Percentiles rank a stretch among this genome's conserved stretches.
Conservation (phyloP, 2,888 invertebrate species). For the Lasioglossum vierecki region DNA sequence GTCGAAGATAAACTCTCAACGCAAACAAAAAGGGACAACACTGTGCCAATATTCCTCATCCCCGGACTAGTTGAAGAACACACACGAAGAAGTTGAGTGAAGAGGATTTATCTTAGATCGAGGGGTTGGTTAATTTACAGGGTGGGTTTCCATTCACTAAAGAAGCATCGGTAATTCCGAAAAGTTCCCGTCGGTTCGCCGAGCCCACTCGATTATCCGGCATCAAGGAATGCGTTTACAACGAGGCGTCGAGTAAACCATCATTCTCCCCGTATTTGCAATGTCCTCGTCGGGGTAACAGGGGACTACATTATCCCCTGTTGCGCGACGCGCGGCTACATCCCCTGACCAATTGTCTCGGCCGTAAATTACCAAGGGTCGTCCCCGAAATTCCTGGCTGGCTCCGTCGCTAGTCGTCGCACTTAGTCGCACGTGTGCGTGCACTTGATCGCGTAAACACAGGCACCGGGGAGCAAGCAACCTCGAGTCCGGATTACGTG, state of each 20-base stretch:
- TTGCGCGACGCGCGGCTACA: conserved; percentile 51
- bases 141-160: background rate
- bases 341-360: conserved; percentile 67
- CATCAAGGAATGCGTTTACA: conserved; percentile 25
- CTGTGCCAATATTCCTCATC: background rate
- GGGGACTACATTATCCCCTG: conserved; percentile 62
- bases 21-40: background rate
- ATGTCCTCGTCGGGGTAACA: conserved; percentile 51
- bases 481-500: conserved; percentile 42
- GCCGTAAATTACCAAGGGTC: conserved; percentile 66
- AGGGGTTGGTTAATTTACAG: background rate
- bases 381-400: conserved; percentile 63
- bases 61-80: background rate
- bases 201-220: conserved; percentile 4
- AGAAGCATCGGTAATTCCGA: conserved; percentile 4
- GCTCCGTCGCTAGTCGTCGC: conserved; percentile 57
- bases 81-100: background rate
- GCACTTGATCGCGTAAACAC: conserved; percentile 63
- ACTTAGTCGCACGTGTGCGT: conserved; percentile 68
- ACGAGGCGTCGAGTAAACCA: conserved; percentile 32
- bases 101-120: background rate
- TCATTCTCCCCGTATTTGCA: conserved; percentile 37
- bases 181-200: background rate
- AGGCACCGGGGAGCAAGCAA: conserved; percentile 7
- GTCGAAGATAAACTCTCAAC: too few relatives aligned